A percentile compares a stretch with the other conserved stretches of the same genome.
Evolutionary conservation across 1,140 invertebrate species (phyloP).

Genomic region (Stegodyphus mimosarum): DNA sequence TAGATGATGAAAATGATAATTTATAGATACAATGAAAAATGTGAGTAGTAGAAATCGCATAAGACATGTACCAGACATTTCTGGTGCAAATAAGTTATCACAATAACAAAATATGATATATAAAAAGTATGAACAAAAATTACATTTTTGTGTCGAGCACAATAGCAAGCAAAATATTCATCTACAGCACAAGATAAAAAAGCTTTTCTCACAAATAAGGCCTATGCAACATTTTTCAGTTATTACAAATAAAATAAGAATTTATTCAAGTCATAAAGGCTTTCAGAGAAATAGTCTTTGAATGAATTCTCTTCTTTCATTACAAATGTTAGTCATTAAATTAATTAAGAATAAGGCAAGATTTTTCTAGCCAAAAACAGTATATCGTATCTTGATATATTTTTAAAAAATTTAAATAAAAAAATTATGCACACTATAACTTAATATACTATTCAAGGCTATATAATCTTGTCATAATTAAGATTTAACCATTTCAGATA

Average conservation of each 20-base stretch:
- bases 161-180: conserved; percentile 30
- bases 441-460: too few relatives aligned
- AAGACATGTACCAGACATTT: not conserved
- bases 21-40: conserved; percentile 31
- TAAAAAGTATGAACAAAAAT: not conserved
- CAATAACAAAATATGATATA: conserved; percentile 36
- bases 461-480: too few relatives aligned
- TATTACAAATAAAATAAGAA: conserved; percentile 19
- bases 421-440: not conserved
- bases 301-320: too few relatives aligned
- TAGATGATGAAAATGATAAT: conserved; percentile 41
- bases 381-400: too few relatives aligned
- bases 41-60: conserved; percentile 29
- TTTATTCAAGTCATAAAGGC: conserved; percentile 21
- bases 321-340: too few relatives aligned
- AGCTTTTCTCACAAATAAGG: conserved; percentile 21
- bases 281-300: conserved; percentile 13
- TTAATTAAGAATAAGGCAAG: too few relatives aligned
- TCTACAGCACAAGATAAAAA: conserved; percentile 29
- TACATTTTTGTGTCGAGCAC: not conserved
- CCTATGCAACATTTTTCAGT: conserved; percentile 27
- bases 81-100: conserved; percentile 39
- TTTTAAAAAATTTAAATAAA: too few relatives aligned
- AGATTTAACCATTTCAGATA: too few relatives aligned
- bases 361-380: too few relatives aligned